phyloP scores from a whole-genome alignment of 1,140 invertebrate species.

The Drosophila nannoptera region DNA sequence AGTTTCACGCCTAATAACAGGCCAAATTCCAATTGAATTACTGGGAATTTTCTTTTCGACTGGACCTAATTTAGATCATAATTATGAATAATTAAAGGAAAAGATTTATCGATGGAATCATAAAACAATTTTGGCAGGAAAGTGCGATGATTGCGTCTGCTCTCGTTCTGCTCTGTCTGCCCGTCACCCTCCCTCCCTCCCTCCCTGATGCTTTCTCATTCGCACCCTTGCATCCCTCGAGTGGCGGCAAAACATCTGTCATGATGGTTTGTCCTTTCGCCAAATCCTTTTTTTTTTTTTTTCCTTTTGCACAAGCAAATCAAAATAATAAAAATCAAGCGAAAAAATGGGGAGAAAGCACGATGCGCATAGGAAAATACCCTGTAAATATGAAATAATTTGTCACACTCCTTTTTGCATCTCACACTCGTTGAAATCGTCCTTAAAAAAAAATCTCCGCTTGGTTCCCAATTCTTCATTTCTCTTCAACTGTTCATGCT shows the following conservation, averaged over 20 bases:
- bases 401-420: too few relatives aligned
- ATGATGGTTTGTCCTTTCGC: constrained; percentile 17
- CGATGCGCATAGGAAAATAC: neutral
- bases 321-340: constrained; percentile 17
- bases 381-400: neutral
- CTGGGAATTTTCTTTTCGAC: too few relatives aligned
- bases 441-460: neutral
- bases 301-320: constrained; percentile 17
- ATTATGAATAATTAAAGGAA: constrained; percentile 37
- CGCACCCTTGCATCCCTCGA: constrained; percentile 32
- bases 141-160: constrained; percentile 22
- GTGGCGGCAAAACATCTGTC: constrained; percentile 32
- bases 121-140: constrained; percentile 66
- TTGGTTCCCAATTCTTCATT: neutral
- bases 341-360: neutral
- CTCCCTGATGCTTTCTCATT: neutral
- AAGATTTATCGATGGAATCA: constrained; percentile 70
- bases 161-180: constrained; percentile 2
- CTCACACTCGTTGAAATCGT: too few relatives aligned
- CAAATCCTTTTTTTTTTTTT: constrained; percentile 21
- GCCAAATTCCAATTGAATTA: too few relatives aligned
- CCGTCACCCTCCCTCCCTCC: neutral
- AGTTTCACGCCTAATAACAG: too few relatives aligned
- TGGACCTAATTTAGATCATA: too few relatives aligned
- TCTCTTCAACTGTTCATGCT: neutral